Evolutionary conservation across 2,113 vertebrate genomes (phyloP).

Genomic region (Pygoscelis antarcticus): DNA sequence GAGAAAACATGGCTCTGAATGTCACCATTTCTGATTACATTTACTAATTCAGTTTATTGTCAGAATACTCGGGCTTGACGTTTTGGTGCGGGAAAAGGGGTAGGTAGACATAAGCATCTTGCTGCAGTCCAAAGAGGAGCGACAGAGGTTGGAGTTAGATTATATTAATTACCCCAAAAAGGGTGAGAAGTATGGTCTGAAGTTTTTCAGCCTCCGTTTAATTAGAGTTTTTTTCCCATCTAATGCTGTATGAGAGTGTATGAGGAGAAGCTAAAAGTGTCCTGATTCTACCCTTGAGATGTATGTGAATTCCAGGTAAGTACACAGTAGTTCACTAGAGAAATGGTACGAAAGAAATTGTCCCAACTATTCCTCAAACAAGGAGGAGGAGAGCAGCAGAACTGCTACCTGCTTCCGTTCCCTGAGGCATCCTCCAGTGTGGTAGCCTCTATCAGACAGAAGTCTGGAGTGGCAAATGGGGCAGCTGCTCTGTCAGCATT

Average conservation of each 20-base stretch:
- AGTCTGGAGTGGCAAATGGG: not conserved
- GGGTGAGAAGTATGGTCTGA: not conserved
- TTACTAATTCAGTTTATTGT: not conserved
- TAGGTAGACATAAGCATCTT: not conserved
- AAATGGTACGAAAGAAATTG: not conserved
- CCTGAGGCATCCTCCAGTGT: not conserved
- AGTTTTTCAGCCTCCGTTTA: not conserved
- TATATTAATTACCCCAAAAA: not conserved
- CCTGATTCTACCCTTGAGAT: not conserved
- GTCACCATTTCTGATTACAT: not conserved
- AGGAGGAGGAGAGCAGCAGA: not conserved
- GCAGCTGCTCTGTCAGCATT: not conserved
- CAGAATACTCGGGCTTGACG: not conserved
- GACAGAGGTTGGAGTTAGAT: not conserved
- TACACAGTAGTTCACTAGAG: not conserved
- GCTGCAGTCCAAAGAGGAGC: not conserved
- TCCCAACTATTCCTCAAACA: not conserved
- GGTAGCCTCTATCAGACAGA: not conserved
- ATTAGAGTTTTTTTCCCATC: not conserved
- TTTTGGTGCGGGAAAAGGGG: not conserved
- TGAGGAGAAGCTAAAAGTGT: not conserved
- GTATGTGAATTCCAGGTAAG: not conserved
- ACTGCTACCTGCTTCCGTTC: not conserved
- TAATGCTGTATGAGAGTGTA: not conserved
- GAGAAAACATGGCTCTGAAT: not conserved